Evolutionary conservation across 2,797 vertebrate species (phyloP), one percentile per base, ranked within the genome.

Genomic region (Danio aesculapii): DNA sequence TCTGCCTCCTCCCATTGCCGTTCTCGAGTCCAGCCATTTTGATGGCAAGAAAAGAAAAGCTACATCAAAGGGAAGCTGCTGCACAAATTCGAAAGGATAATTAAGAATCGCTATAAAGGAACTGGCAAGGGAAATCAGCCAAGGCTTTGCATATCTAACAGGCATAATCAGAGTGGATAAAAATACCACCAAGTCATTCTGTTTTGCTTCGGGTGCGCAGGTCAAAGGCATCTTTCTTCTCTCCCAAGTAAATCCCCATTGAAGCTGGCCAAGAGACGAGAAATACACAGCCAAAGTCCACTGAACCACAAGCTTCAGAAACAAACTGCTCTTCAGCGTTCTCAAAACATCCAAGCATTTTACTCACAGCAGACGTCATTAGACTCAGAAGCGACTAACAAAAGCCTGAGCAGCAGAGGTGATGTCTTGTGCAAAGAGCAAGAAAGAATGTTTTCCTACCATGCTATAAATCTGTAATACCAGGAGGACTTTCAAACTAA

Each of bases 161-260:
- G 53, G 80, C 76, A 81, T 84, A 88, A 88, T 87, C 83, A 84
- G 69, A 61, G 57, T 69, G 77, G 85, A 86, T 86, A 89, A 86
- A 89, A 86, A 89, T 84, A 89, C 69, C 80, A 76, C 73, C 61
- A 64, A 72, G 81, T 83, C 53, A 66, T 66, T 79, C 79, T 69
- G 47, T 66, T 81, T 73, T 74, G 76, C 73, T 44, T 64, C 17
- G 53, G 66, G 61, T 74, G 17, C 16, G 6, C 50, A 62, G 71
- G 78, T 83, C 83, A 87, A 85, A 84, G 72, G 52, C 75, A 73
- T 81, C 70, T 81, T 87, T 84, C 68, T 82, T 77, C 50, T 8
- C 52, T 50, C 46, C 46, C 76, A 64, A 75, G 62, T 83, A 57
- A 6, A 39, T 61, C 16, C 59, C 52, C 52, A 75, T 68, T 74